Evolutionary conservation across 2,797 vertebrate genomes (phyloP), one percentile per base, ranked within the genome.

Genomic region (Acridotheres tristis): DNA sequence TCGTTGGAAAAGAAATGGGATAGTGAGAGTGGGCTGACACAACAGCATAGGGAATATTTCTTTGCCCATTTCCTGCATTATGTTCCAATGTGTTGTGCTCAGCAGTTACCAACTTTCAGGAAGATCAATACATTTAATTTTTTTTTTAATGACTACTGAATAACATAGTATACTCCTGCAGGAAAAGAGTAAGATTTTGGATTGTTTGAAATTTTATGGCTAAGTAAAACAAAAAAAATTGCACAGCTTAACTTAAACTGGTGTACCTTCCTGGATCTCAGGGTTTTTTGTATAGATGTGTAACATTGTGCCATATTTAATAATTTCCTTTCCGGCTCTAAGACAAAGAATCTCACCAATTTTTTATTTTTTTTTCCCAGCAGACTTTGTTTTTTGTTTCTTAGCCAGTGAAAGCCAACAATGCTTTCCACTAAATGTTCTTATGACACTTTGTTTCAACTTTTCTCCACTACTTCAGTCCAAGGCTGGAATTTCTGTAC

Each of bases 221-320:
- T 57, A 30, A 73, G 12, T 40, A 25, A 66, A 15, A 43, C 3
- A 4, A 58, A 55, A 22, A 50, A 43, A 62, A 18, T 6, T n/a
- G 10, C n/a, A 23, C 5, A 19, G 6, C 6, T 53, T 78, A 63
- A 27, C 4, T 51, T 78, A 32, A 76, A 55, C 10, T 21, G 8
- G 3, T 32, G 10, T 13, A 22, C 18, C 40, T 83, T 69, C 1
- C 3, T 75, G 19, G 6, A 42, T 78, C 10, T 61, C 47, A 17
- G 0, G 40, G 1, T 0, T 7, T 68, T 83, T 36, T 65, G 38
- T 47, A 5, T 9, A 54, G 36, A 9, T 54, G 9, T 29, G 66
- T 38, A 74, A 50, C 11, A 10, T 12, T 74, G 26, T 61, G 4
- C 12, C 3, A 14, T 14, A n/a, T 78, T 85, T 87, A n/a, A 27